Evolutionary conservation across 2,888 invertebrate species (phyloP), one percentile per base, ranked within the genome.

Genomic region (Cantharis nigra): DNA sequence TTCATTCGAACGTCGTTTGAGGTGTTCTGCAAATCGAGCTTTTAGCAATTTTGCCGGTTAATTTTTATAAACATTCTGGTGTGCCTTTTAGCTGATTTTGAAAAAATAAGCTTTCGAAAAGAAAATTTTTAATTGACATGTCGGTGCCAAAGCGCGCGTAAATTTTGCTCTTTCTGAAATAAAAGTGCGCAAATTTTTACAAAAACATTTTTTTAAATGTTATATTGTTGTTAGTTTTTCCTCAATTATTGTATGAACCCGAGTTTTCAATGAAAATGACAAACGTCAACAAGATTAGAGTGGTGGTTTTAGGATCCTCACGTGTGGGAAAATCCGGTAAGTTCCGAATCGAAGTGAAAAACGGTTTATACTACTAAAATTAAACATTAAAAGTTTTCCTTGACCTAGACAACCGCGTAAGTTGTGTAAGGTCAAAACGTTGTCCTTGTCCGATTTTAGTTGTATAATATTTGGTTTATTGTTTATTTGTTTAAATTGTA

Each of bases 311-410:
- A 87, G 94, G 94, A 86, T 93, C 93, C 88, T 91, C 94, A 85
- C 91, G 93, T 86, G 94, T 94, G 87, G 94, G 94, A 86, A 94
- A 94, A 90, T 94, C 94, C 89, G 94, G 94, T 94, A 89, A 91
- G 92, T 90, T 83, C 85, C 62, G 20, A 65, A 65, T 65, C n/a
- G 4, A 65, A 65, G 18, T 23, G 65, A 11, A 26, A 67, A 67
- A 23, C 26, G 5, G 18, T 67, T 16, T 67, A 33, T 33, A 1
- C 16, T 16, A 9, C 2, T 33, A 49, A n/a, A 49, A 49, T 49
- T 49, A 7, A 69, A 65, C 65, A 62, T 72, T 70, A 70, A 72
- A 72, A 75, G 72, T 72, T 78, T 75, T 75, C 75, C 78, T 72
- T 75, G 78, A 78, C 78, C 78, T 78, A 78, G 70, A 75, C 75